These are phyloP conservation scores for Spilosoma lubricipeda DNA, from an alignment of 2,888 invertebrate genomes.

Conservation along the genomic window DNA sequence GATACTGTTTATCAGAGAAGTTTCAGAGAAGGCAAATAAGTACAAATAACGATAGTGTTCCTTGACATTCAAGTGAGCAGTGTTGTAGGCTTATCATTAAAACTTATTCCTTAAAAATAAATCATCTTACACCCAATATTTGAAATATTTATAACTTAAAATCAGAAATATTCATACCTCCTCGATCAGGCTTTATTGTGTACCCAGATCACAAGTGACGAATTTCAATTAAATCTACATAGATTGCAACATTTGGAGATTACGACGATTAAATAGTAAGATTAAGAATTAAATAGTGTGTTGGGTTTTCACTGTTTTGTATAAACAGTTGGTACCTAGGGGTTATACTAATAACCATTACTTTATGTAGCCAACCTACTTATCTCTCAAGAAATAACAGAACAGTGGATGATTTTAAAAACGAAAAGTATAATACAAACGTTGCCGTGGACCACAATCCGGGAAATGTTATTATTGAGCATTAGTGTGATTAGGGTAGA, in stretches of 20 bases:
- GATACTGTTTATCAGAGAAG: background rate
- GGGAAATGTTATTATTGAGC: slow-evolving; percentile 49
- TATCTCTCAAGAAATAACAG: slow-evolving; percentile 43
- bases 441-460: slow-evolving; percentile 53
- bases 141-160: background rate
- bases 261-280: no score
- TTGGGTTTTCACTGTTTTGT: background rate
- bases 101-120: background rate
- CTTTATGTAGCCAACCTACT: slow-evolving; percentile 69
- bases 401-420: slow-evolving; percentile 52
- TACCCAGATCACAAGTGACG: background rate
- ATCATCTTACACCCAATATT: background rate
- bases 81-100: background rate
- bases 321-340: slow-evolving; percentile 47
- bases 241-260: background rate
- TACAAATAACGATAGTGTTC: no score
- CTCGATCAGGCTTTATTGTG: background rate
- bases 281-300: background rate
- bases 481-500: slow-evolving; percentile 48
- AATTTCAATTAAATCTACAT: background rate
- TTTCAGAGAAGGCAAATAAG: background rate
- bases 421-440: slow-evolving; percentile 70
- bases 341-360: slow-evolving; percentile 63
- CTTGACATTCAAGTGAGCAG: background rate
- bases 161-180: background rate